phyloP scores from a whole-genome alignment of 53 echinoderm and acorn worm genomes.

The Zoroaster sp. region DNA sequence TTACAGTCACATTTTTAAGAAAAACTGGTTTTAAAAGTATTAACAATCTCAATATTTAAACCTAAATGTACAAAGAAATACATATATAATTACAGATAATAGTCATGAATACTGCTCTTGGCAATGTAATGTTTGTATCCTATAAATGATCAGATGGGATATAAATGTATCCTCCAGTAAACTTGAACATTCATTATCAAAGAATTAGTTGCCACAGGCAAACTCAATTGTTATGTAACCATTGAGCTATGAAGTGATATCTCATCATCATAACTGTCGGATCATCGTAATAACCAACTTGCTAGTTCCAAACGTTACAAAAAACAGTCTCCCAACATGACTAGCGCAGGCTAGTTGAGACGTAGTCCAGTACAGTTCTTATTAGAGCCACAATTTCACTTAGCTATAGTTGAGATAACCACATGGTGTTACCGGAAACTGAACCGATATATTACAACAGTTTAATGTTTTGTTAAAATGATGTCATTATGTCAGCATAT shows the following conservation, averaged over 20 bases:
- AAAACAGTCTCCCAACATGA: no score
- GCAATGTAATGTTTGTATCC: background rate
- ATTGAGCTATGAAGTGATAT: background rate
- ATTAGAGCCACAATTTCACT: no score
- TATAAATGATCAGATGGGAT: background rate
- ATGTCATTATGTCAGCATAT: no score
- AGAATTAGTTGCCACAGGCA: background rate
- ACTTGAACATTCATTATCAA: background rate
- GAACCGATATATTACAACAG: no score
- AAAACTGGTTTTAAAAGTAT: background rate
- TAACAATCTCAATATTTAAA: background rate
- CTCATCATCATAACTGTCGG: background rate
- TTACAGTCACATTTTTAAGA: background rate
- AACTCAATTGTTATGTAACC: background rate
- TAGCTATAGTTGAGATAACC: no score
- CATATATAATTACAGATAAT: background rate
- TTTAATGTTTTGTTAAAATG: no score
- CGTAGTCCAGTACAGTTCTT: no score
- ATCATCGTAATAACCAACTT: no score
- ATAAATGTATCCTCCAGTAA: background rate
- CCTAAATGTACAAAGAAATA: background rate
- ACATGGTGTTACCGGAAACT: no score
- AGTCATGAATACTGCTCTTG: background rate
- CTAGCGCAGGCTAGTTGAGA: no score
- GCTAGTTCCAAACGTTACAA: no score